A percentile compares a stretch with the other conserved stretches of the same genome.
Conservation (phyloP, 1,140 invertebrate species). For the Leptinotarsa undecemlineata region DNA sequence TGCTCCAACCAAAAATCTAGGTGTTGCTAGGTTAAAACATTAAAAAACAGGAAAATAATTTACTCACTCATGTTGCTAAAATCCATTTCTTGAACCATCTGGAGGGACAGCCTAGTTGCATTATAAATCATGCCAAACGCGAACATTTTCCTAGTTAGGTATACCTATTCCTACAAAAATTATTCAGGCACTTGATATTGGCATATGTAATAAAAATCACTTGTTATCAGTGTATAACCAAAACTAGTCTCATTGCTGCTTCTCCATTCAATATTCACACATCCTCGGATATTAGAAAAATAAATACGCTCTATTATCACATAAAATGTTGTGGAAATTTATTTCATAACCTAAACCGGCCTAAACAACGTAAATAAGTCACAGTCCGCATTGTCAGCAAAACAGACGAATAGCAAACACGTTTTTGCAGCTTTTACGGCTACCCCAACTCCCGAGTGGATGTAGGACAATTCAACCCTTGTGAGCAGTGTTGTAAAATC, state of each 20-base stretch:
- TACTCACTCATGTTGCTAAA: not conserved
- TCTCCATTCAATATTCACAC: not conserved
- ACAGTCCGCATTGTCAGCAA: not conserved
- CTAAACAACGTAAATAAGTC: not conserved
- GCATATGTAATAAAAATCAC: slow-evolving; percentile 2
- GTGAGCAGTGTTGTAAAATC: not conserved
- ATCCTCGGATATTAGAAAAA: not conserved
- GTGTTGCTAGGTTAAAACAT: no score
- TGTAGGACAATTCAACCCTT: not conserved
- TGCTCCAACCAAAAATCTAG: no score
- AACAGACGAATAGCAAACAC: not conserved
- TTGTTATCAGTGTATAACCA: not conserved
- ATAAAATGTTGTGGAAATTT: no score
- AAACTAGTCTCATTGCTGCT: not conserved
- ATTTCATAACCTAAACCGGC: no score
- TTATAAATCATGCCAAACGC: slow-evolving; percentile 10
- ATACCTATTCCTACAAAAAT: not conserved
- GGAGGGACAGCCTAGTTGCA: not conserved
- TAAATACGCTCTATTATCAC: not conserved
- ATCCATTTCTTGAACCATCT: slow-evolving; percentile 16
- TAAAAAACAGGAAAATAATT: not conserved
- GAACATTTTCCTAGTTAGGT: slow-evolving; percentile 7
- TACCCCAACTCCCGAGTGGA: not conserved
- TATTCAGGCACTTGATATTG: slow-evolving; percentile 11
- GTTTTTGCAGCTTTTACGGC: not conserved